Percentiles rank a stretch among this genome's conserved stretches.
Conservation (phyloP, 1,140 invertebrate species). For the Solenopsis invicta region DNA sequence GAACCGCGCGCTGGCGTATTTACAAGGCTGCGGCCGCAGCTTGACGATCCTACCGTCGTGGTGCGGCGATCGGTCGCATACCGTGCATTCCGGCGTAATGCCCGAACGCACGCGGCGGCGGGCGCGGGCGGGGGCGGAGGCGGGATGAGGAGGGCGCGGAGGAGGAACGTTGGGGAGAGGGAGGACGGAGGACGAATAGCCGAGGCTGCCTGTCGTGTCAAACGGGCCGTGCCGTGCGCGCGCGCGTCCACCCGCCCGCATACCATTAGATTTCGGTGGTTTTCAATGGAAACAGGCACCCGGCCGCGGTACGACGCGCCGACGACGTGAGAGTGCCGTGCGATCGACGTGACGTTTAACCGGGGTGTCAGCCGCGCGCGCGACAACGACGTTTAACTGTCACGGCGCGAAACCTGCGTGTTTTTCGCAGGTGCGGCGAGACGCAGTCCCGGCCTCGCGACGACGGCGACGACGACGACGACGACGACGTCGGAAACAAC, state of each 20-base stretch:
- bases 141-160: slow-evolving; percentile 36
- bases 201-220: slow-evolving; percentile 81
- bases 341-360: slow-evolving; percentile 46
- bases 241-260: slow-evolving; percentile 81
- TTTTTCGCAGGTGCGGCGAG: too few species aligned
- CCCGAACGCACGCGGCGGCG: slow-evolving; percentile 66
- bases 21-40: slow-evolving; percentile 32
- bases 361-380: slow-evolving; percentile 64
- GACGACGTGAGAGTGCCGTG: slow-evolving; percentile 46
- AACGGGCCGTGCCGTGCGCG: slow-evolving; percentile 79
- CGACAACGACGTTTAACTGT: too few species aligned
- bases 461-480: too few species aligned
- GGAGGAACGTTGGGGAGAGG: slow-evolving; percentile 21
- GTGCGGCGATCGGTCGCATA: slow-evolving; percentile 76
- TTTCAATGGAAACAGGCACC: slow-evolving; percentile 82
- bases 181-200: slow-evolving; percentile 63
- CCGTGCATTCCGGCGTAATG: slow-evolving; percentile 84
- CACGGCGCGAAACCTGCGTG: too few species aligned
- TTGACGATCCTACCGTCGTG: slow-evolving; percentile 82
- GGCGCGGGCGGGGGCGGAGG: slow-evolving; percentile 45
- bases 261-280: slow-evolving; percentile 83
- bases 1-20: slow-evolving; percentile 41
- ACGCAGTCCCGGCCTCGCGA: too few species aligned
- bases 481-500: too few species aligned
- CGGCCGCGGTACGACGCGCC: slow-evolving; percentile 48